Percentiles rank a stretch among this genome's conserved stretches.
These are phyloP conservation scores for Eustalomyia histrio DNA, from an alignment of 2,888 invertebrate species.

Conservation along the genomic window DNA sequence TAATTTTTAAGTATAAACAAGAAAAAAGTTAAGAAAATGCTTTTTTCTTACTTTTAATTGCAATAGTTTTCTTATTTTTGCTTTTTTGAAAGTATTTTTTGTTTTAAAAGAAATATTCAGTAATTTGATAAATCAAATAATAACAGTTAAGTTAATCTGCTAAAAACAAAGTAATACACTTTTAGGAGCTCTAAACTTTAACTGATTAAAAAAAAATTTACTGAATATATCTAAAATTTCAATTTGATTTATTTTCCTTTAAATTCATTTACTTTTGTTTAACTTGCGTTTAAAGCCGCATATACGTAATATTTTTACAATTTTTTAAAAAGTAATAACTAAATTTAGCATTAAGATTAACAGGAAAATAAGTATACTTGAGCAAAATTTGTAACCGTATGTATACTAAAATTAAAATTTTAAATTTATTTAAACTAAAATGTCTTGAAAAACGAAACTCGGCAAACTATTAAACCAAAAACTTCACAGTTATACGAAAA, in stretches of 20 bases:
- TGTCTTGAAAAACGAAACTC: not conserved
- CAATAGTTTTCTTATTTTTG: slow-evolving; percentile 59
- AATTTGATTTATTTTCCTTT: slow-evolving; percentile 9
- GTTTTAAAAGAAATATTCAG: slow-evolving; percentile 3
- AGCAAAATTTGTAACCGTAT: slow-evolving; percentile 39
- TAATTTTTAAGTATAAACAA: slow-evolving; percentile 39
- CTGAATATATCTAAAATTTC: too few species aligned
- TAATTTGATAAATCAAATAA: too few species aligned
- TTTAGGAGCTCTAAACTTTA: too few species aligned
- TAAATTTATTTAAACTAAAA: slow-evolving; percentile 31
- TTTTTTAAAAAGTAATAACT: slow-evolving; percentile 44
- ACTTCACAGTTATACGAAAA: slow-evolving; percentile 46
- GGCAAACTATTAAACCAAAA: slow-evolving; percentile 4
- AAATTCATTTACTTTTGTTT: slow-evolving; percentile 17
- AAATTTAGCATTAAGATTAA: slow-evolving; percentile 50
- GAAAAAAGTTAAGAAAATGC: slow-evolving; percentile 4
- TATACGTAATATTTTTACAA: slow-evolving; percentile 60
- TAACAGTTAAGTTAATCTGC: too few species aligned
- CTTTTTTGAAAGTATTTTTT: slow-evolving; percentile 30
- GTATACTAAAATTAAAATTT: slow-evolving; percentile 47
- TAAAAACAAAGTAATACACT: too few species aligned
- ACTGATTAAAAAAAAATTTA: too few species aligned
- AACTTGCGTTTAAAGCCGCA: slow-evolving; percentile 29
- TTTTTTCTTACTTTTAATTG: slow-evolving; percentile 25
- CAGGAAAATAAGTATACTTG: slow-evolving; percentile 49